These are phyloP conservation scores for Chaenodraco wilsoni DNA, from an alignment of 2,797 vertebrate species.

Conservation along the genomic window DNA sequence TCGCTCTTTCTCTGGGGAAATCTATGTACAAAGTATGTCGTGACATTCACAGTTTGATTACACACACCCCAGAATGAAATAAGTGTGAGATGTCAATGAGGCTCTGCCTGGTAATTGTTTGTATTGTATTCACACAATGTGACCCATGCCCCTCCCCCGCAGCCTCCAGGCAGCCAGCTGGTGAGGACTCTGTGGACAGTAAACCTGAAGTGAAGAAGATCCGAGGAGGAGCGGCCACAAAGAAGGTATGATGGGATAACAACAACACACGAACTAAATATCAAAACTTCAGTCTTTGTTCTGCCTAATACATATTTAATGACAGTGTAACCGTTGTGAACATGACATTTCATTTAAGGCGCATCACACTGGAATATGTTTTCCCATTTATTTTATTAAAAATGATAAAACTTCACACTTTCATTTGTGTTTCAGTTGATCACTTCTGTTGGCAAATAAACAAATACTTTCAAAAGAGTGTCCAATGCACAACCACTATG, in stretches of 20 bases:
- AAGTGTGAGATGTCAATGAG: not conserved
- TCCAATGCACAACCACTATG: not conserved
- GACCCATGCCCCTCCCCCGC: slow-evolving; percentile 12
- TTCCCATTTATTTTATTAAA: not conserved
- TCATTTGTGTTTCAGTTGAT: not conserved
- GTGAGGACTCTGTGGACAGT: slow-evolving; percentile 86
- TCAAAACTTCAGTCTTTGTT: not conserved
- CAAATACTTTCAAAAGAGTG: not conserved
- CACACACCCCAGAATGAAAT: not conserved
- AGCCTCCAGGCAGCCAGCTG: slow-evolving; percentile 74
- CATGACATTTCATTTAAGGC: not conserved
- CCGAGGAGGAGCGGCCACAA: slow-evolving; percentile 86
- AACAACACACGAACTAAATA: no score
- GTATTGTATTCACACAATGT: not conserved
- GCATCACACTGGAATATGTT: not conserved
- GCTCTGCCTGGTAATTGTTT: not conserved
- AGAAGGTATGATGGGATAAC: slow-evolving; percentile 86
- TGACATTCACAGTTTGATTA: no score
- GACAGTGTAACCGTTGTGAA: no score
- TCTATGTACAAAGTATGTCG: no score
- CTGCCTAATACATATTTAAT: not conserved
- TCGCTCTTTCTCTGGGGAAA: no score
- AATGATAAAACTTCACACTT: not conserved
- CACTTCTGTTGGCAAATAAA: not conserved
- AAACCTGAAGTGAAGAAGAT: slow-evolving; percentile 92